phyloP scores from a whole-genome alignment of 2,113 vertebrate species.

The Gila orcuttii region DNA sequence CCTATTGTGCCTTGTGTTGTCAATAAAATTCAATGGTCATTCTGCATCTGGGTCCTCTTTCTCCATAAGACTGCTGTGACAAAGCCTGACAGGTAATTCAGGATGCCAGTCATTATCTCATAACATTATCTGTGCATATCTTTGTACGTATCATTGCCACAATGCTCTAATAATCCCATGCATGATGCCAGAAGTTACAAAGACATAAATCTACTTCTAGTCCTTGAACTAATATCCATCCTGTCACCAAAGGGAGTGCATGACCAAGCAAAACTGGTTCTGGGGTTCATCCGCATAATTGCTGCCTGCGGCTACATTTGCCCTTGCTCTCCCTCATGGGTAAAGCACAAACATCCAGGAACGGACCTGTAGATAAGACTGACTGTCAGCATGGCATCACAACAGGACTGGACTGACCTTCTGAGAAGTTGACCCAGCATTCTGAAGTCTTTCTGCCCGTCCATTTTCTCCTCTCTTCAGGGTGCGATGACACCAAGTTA shows the following conservation, averaged over 20 bases:
- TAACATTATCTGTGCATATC: neutral
- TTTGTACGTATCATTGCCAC: neutral
- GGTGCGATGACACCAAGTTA: constrained; percentile 34
- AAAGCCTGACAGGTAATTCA: no score
- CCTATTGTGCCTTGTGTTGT: no score
- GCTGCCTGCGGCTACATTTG: neutral
- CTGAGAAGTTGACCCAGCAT: neutral
- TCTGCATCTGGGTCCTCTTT: no score
- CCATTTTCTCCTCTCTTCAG: constrained; percentile 29
- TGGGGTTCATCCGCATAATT: neutral
- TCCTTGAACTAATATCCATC: neutral
- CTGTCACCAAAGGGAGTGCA: neutral
- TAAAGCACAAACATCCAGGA: neutral
- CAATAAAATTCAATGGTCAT: no score
- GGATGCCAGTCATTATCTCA: neutral
- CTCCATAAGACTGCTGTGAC: no score
- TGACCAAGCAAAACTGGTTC: neutral
- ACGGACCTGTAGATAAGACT: neutral
- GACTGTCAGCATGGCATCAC: neutral
- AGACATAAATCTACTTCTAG: neutral
- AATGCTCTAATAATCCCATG: neutral
- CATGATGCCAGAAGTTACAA: neutral
- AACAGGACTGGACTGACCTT: constrained; percentile 9
- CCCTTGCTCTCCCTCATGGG: neutral
- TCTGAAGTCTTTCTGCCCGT: neutral